Conservation (phyloP, 1,140 invertebrate species). For the Drosophila grimshawi region DNA sequence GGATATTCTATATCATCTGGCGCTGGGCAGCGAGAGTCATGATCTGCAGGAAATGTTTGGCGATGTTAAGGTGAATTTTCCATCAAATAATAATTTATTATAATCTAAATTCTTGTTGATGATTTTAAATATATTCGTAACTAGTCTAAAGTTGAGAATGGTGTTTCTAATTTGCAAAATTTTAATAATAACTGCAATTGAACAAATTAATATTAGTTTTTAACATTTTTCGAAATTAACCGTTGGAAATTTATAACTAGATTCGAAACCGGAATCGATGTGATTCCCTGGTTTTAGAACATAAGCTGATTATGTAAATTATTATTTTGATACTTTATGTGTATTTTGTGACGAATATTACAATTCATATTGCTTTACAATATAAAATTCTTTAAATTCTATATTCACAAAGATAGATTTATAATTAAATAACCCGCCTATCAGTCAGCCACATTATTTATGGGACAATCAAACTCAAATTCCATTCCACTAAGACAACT, state of each 20-base stretch:
- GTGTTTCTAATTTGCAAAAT: too few relatives aligned
- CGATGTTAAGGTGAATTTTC: conserved; percentile 93
- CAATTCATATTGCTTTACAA: too few relatives aligned
- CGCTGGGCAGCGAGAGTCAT: conserved; percentile 94
- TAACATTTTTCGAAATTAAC: too few relatives aligned
- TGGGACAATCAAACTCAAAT: neutral
- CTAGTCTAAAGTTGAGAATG: too few relatives aligned
- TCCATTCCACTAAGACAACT: conserved; percentile 2
- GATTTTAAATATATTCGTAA: neutral
- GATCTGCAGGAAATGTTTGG: conserved; percentile 98
- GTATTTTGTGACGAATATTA: too few relatives aligned
- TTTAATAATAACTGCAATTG: too few relatives aligned
- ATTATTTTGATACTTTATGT: too few relatives aligned
- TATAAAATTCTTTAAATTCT: neutral
- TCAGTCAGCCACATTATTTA: neutral
- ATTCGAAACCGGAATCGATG: too few relatives aligned
- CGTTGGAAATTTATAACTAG: too few relatives aligned
- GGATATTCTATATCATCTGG: conserved; percentile 97
- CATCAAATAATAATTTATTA: neutral
- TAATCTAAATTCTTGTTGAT: neutral
- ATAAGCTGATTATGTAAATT: too few relatives aligned
- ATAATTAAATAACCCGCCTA: neutral
- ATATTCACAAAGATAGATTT: neutral
- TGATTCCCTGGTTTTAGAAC: too few relatives aligned
- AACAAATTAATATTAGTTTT: too few relatives aligned